Evolutionary conservation across 37 sponge, comb jelly and placozoan species (phyloP), one percentile per base, ranked within the genome.

Genomic region (Amphimedon queenslandica): DNA sequence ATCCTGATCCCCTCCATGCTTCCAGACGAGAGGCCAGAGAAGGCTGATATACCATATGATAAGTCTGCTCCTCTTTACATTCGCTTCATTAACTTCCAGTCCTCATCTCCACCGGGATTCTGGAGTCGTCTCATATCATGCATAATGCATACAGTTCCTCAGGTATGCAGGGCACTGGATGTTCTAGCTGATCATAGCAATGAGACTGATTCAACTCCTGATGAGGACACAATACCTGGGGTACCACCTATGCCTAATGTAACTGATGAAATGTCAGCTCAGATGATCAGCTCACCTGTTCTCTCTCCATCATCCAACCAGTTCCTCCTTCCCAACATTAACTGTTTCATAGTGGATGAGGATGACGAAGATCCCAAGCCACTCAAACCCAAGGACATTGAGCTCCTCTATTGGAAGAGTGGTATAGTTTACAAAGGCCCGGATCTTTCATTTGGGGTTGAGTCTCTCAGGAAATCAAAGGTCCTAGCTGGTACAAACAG

Each of bases 1-100:
- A 65, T 89, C 35, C 77, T 89, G 40, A 80, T 89, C 13, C 84
- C 90, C 1, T 89, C 90, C 11, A 80, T 89, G 90, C 69, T 89
- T 2, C 81, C 80, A 16, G 73, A 75, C 2, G 55, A 42, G 23
- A 39, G 67, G 1, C 80, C 84, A 13, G 69, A 55, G 0, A 61
- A 60, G 27, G 69, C 79, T n/a, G 58, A 71, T 4, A 37, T 47
- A 34, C 57, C 43, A 33, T 30, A 0, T 3, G 1, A 23, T 13
- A n/a, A 37, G 40, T 79, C 67, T 58, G 25, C 53, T 2, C 63
- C 40, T 4, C 58, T 23, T 36, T 51, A 75, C 63, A 57, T 35
- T 32, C 76, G 86, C n/a, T 74, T 40, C 55, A 86, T 86, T 23
- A 41, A 25, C 27, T 86, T 86, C 35, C 34, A 10, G n/a, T 20